Percentiles rank a stretch among this genome's conserved stretches.
phyloP scores from a whole-genome alignment of 2,888 invertebrate genomes.

The Latheticus oryzae region DNA sequence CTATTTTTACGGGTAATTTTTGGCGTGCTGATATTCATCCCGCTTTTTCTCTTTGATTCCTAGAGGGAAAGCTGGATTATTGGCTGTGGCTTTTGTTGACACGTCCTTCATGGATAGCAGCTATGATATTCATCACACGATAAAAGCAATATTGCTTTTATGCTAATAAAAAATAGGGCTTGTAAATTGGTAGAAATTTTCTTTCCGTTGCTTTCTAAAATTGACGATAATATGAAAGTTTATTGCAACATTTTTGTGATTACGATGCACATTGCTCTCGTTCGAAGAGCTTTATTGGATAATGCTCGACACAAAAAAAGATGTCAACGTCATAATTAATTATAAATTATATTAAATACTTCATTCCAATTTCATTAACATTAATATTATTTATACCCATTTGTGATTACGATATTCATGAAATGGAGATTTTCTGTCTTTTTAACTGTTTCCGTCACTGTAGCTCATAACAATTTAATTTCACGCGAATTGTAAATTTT shows the following conservation, averaged over 20 bases:
- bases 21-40: not conserved
- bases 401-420: too few relatives aligned
- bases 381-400: too few relatives aligned
- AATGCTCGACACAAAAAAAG: too few relatives aligned
- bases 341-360: too few relatives aligned
- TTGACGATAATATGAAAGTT: slow-evolving; percentile 7
- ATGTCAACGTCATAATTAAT: too few relatives aligned
- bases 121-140: not conserved
- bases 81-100: slow-evolving; percentile 8
- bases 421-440: too few relatives aligned
- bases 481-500: too few relatives aligned
- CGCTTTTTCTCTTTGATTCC: not conserved
- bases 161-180: slow-evolving; percentile 12
- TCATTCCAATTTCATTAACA: too few relatives aligned
- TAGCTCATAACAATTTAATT: too few relatives aligned
- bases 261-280: slow-evolving; percentile 1
- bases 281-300: slow-evolving; percentile 2
- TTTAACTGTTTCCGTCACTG: too few relatives aligned
- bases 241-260: slow-evolving; percentile 4
- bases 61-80: not conserved
- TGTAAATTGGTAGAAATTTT: slow-evolving; percentile 14
- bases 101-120: slow-evolving; percentile 3
- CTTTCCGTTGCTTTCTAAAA: slow-evolving; percentile 4
- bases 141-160: slow-evolving; percentile 11
- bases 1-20: slow-evolving; percentile 10